Percentiles rank a stretch among this genome's conserved stretches.
These are phyloP conservation scores for Oxycera nigricornis DNA, from an alignment of 2,888 invertebrate species.

Conservation along the genomic window DNA sequence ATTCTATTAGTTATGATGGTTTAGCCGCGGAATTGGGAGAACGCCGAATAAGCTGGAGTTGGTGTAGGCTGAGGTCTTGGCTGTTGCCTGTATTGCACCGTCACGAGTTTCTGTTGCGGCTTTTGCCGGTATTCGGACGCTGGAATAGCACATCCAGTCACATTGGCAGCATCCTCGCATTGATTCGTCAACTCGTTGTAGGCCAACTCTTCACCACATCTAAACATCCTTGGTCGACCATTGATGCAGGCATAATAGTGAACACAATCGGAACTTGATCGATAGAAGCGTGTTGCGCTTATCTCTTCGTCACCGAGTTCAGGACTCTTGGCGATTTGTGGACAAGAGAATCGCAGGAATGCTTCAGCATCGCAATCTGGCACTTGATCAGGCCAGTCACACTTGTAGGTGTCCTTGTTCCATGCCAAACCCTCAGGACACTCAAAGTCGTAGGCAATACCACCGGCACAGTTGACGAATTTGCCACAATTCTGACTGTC, in stretches of 20 bases:
- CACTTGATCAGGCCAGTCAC: constrained; percentile 89
- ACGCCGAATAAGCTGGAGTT: not conserved
- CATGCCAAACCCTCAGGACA: constrained; percentile 87
- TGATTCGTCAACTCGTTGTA: constrained; percentile 76
- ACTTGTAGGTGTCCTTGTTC: constrained; percentile 74
- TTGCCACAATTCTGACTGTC: constrained; percentile 74
- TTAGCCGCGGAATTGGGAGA: constrained; percentile 13
- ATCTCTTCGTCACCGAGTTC: constrained; percentile 60
- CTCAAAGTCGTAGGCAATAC: constrained; percentile 74
- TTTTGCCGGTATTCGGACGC: not conserved
- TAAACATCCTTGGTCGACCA: constrained; percentile 74
- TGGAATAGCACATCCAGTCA: constrained; percentile 70
- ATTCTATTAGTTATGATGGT: not conserved
- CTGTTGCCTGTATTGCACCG: constrained; percentile 21
- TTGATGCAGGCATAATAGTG: constrained; percentile 81
- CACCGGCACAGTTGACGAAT: constrained; percentile 83
- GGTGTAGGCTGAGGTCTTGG: not conserved
- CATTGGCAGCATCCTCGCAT: constrained; percentile 81
- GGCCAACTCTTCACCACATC: constrained; percentile 78
- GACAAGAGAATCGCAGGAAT: constrained; percentile 79
- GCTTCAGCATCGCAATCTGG: constrained; percentile 82
- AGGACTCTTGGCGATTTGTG: constrained; percentile 63
- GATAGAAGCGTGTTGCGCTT: constrained; percentile 51
- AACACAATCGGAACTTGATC: constrained; percentile 68
- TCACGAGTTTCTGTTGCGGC: not conserved